Base-by-base conservation (phyloP, 1,140 invertebrate species). In the Drosophila nigrodunni region DNA sequence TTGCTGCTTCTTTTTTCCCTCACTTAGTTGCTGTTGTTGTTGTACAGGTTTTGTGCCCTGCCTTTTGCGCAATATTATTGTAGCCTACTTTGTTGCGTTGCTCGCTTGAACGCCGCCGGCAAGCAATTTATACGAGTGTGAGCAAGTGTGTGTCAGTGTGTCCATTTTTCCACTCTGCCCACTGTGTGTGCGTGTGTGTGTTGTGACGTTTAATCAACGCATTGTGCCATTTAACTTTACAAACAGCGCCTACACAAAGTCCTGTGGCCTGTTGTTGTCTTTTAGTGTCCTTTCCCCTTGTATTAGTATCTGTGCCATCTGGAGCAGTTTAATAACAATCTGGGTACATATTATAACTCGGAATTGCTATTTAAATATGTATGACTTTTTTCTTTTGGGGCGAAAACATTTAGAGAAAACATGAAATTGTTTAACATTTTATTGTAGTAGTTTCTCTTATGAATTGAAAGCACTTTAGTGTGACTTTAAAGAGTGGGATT, bases 131-230 rank as follows among this genome's bases (percentile, higher is more conserved):
- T 67, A 15, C 55, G 30, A 21, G 71, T 18, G 25, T 80, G 58
- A 49, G 25, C 30, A 41, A 37, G 54, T 52, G 52, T 25, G 64
- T 58, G 21, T 41, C 55, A 35, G 54, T 49, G 15, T 50, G 25
- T 55, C 50, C 50, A 52, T 8, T 6, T 34, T 11, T 13, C 15
- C 25, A 30, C 25, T 52, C 25, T 52, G 10, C 25, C 47, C 18
- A 30, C 10, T 30, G 68, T 77, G 47, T 59, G 44, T 54, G 10
- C 66, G 57, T 66, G 34, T 55, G 62, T 76, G 78, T 78, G 79
- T 72, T 61, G 74, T 69, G 77, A 83, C 74, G 85, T 89, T 87
- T 89, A 87, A 87, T 87, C 80, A 87, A 87, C 83, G 83, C 82
- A 88, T 79, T 87, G 79, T 87, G 62, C 80, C 73, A 74, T 80